Conservation (phyloP, 2,888 invertebrate genomes). For the Ornithoptera alexandrae region DNA sequence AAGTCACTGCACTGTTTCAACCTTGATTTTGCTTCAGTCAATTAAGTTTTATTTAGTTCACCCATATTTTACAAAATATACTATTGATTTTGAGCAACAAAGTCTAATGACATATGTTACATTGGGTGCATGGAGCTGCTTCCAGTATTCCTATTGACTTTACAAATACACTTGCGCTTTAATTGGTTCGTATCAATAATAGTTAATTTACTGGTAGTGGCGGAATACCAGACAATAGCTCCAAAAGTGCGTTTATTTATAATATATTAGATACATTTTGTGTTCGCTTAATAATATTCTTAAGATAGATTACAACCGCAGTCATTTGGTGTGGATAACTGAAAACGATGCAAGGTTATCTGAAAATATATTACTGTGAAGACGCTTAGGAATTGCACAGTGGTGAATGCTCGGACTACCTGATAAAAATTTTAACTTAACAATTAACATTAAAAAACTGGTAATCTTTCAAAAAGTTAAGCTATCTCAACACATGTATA, state of each 20-base stretch:
- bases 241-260: background rate
- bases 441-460: background rate
- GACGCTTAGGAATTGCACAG: background rate
- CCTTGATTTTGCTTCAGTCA: background rate
- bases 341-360: background rate
- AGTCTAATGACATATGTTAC: no score
- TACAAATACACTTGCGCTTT: background rate
- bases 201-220: background rate
- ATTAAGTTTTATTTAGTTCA: background rate
- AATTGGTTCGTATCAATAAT: background rate
- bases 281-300: background rate
- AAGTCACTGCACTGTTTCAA: slow-evolving; percentile 18
- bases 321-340: background rate
- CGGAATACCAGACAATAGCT: background rate
- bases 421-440: background rate
- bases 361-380: background rate
- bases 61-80: background rate
- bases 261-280: background rate
- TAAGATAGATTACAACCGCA: slow-evolving; percentile 13
- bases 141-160: background rate
- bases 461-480: no score
- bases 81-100: no score
- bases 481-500: no score
- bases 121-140: background rate
- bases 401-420: background rate